Base-by-base conservation (phyloP, 2,888 invertebrate genomes). In the Hirtodrosophila alboralis region DNA sequence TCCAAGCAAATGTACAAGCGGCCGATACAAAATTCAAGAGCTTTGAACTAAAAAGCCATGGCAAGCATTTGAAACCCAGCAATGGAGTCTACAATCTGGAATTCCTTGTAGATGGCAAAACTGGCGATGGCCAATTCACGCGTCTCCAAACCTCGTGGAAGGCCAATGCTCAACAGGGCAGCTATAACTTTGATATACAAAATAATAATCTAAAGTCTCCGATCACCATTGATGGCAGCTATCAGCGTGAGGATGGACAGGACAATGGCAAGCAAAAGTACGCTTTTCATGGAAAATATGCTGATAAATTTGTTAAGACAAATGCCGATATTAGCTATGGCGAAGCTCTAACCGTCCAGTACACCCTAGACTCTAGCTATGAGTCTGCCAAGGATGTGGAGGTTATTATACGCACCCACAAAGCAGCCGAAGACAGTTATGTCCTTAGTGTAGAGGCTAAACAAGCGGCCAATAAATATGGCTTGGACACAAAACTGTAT, bases 381-480 rank as follows among this genome's bases (percentile, higher is more conserved):
- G 93, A 93, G 30, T 89, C 91, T 1, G 80, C 91, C 13, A 93
- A 92, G 87, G 91, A 91, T 27, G 83, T 93, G 1, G 91, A 92
- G 16, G 26, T 93, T 2, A 80, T 88, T 13, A 86, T 93, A 0
- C 88, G 91, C 28, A 90, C 59, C 0, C 56, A 75, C 4, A 76
- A 86, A 12, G 7, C 58, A 0, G 90, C 91, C 0, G 53, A 65
- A 0, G 91, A 92, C 48, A 90, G 90, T 0, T 90, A 91, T 74
- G 88, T 80, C 9, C 76, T 91, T 0, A 86, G 87, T 6, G 66
- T 92, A 1, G 78, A 91, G 4, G 76, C 93, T 0, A 92, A 91
- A 3, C 91, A 92, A 0, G 93, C 94, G 57, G 93, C 92, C 0
- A 91, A 92, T 30, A 91, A 92, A 4, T 94, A 94, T 89, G 91